Conservation (phyloP, 1,140 invertebrate genomes). For the Tetramorium simillimum region DNA sequence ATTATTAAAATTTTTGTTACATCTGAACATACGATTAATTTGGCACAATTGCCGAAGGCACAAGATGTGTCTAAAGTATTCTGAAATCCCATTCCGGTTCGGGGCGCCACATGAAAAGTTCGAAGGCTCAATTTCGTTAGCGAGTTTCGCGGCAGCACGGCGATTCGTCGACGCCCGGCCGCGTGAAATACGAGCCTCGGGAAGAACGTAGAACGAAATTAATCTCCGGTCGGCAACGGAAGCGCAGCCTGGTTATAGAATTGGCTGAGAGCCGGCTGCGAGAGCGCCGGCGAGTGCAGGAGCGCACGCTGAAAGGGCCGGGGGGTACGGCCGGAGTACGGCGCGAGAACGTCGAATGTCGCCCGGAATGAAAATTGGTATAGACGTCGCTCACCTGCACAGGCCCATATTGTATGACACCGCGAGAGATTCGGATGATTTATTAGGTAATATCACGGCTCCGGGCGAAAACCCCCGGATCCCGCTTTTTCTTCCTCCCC, state of each 20-base stretch:
- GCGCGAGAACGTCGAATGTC: slow-evolving; percentile 68
- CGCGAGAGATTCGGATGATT: slow-evolving; percentile 77
- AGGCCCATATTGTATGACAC: slow-evolving; percentile 75
- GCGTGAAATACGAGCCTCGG: slow-evolving; percentile 61
- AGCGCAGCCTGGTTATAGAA: slow-evolving; percentile 56
- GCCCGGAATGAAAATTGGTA: slow-evolving; percentile 76
- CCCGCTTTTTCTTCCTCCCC: slow-evolving; percentile 17
- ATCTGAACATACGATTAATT: background rate
- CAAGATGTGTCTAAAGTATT: background rate
- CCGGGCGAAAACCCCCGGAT: slow-evolving; percentile 30
- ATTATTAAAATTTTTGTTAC: background rate
- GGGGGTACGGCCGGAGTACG: background rate
- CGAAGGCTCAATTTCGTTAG: slow-evolving; percentile 8
- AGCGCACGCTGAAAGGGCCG: slow-evolving; percentile 32
- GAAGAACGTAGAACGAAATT: slow-evolving; percentile 63
- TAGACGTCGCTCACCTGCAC: slow-evolving; percentile 73
- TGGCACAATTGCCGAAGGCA: background rate
- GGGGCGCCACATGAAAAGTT: background rate
- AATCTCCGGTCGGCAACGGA: slow-evolving; percentile 61
- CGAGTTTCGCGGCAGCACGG: background rate
- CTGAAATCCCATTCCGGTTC: background rate
- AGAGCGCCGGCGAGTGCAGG: background rate
- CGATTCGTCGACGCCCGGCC: slow-evolving; percentile 20
- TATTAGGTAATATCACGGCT: slow-evolving; percentile 77
- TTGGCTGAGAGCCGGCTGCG: slow-evolving; percentile 37